Evolutionary conservation across 1,140 invertebrate genomes (phyloP).

Genomic region (Drosophila sulfurigaster): DNA sequence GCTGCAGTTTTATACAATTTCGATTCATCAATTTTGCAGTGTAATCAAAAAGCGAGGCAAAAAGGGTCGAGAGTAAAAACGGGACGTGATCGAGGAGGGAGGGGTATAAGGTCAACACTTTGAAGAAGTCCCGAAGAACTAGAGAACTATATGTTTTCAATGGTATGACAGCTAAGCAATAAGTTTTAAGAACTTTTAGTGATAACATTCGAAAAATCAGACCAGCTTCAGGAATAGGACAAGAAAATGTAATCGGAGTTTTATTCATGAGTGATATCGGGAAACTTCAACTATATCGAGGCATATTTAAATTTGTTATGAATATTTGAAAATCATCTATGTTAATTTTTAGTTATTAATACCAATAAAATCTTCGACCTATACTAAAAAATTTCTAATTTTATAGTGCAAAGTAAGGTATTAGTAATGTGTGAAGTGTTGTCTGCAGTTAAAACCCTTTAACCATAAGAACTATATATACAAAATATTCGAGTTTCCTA

Average conservation of each 20-base stretch:
- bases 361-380: neutral
- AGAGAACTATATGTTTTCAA: neutral
- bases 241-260: too few relatives aligned
- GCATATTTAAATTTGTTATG: too few relatives aligned
- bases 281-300: too few relatives aligned
- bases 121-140: neutral
- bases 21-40: conserved; percentile 12
- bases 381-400: neutral
- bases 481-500: neutral
- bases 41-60: conserved; percentile 1
- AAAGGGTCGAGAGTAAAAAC: neutral
- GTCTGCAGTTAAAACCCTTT: neutral
- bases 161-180: too few relatives aligned
- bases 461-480: neutral
- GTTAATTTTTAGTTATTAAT: neutral
- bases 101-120: neutral
- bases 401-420: conserved; percentile 14
- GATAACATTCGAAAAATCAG: too few relatives aligned
- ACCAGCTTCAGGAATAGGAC: too few relatives aligned
- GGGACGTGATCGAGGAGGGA: neutral
- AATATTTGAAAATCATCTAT: too few relatives aligned
- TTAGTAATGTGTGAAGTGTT: conserved; percentile 11
- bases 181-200: too few relatives aligned
- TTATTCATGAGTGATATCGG: too few relatives aligned
- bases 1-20: conserved; percentile 35